Evolutionary conservation across 2,113 vertebrate species (phyloP).

Genomic region (Aegypius monachus): DNA sequence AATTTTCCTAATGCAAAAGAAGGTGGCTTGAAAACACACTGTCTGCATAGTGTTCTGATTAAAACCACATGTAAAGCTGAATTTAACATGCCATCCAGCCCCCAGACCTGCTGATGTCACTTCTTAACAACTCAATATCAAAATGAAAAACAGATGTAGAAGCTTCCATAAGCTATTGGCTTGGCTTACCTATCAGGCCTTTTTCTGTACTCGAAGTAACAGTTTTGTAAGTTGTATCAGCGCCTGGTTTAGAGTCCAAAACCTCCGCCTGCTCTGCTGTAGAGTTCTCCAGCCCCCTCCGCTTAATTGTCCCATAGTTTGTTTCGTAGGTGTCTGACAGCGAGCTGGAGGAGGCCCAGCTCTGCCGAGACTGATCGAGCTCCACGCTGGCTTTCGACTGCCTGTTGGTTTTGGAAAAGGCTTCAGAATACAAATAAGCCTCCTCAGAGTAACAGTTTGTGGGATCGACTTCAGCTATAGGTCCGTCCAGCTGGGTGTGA

Average conservation of each 20-base stretch:
- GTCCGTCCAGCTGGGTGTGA: constrained; percentile 78
- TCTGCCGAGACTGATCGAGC: constrained; percentile 78
- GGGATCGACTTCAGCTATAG: constrained; percentile 83
- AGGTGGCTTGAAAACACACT: neutral
- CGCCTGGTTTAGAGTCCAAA: constrained; percentile 68
- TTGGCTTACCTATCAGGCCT: constrained; percentile 92
- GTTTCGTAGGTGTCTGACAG: constrained; percentile 87
- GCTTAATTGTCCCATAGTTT: constrained; percentile 87
- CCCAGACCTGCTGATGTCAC: constrained; percentile 30
- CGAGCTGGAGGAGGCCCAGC: constrained; percentile 89
- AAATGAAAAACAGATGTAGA: constrained; percentile 10
- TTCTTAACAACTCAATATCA: constrained; percentile 1
- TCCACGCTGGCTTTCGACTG: constrained; percentile 74
- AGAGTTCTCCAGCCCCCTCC: constrained; percentile 75
- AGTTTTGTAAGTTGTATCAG: constrained; percentile 88
- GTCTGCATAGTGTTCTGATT: neutral
- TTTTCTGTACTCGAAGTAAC: constrained; percentile 95
- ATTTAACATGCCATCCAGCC: constrained; percentile 42
- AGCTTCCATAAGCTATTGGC: neutral
- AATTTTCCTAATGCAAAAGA: neutral
- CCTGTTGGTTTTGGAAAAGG: constrained; percentile 67
- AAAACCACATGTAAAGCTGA: neutral
- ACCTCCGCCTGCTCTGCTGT: constrained; percentile 66
- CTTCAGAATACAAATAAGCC: constrained; percentile 61
- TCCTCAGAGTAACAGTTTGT: constrained; percentile 68